These are phyloP conservation scores for Pristionchus mayeri DNA, from an alignment of 2,888 invertebrate species.

Conservation along the genomic window DNA sequence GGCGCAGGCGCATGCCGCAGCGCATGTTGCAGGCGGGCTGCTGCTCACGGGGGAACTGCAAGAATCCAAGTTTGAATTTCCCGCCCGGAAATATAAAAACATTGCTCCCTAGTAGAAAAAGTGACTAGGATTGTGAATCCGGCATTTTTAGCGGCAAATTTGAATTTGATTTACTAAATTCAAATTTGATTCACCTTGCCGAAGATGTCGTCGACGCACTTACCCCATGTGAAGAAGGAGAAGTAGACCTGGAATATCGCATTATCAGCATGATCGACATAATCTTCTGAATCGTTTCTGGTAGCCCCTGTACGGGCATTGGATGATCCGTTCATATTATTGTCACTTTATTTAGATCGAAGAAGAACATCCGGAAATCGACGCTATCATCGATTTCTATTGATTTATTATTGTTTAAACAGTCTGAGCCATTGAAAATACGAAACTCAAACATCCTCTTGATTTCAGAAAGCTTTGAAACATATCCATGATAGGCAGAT, in stretches of 20 bases:
- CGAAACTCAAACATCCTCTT: no score
- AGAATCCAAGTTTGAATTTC: not conserved
- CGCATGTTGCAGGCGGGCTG: slow-evolving; percentile 56
- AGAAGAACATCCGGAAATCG: no score
- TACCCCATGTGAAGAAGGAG: slow-evolving; percentile 73
- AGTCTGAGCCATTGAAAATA: no score
- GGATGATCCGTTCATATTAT: no score
- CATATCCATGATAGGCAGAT: not conserved
- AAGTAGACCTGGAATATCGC: slow-evolving; percentile 71
- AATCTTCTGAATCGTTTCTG: no score
- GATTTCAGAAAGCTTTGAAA: not conserved
- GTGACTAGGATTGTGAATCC: not conserved
- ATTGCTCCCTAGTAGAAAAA: slow-evolving; percentile 5
- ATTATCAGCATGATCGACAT: no score
- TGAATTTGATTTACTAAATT: no score
- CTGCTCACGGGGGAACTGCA: slow-evolving; percentile 55
- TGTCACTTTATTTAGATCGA: no score
- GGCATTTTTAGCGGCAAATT: not conserved
- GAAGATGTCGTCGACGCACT: slow-evolving; percentile 71
- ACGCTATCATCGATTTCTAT: no score
- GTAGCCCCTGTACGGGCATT: no score
- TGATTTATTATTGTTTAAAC: no score
- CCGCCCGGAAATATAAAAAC: not conserved
- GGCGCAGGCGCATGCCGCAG: slow-evolving; percentile 63
- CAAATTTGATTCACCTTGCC: not conserved